Base-by-base conservation (phyloP, 2,888 invertebrate genomes). In the Orthosia gracilis region DNA sequence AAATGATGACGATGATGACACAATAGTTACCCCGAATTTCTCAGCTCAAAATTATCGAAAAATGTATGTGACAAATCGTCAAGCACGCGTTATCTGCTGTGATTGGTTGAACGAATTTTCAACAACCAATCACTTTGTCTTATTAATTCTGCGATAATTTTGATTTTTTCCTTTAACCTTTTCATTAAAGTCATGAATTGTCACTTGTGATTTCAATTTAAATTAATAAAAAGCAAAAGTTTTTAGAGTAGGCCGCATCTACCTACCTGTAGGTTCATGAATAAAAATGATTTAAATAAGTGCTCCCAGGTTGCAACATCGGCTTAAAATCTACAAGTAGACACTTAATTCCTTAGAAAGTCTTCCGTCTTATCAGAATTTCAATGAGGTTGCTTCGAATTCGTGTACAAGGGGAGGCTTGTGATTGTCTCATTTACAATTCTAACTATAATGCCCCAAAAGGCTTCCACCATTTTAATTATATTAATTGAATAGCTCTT, bases 371-470 rank as follows among this genome's bases (percentile, higher is more conserved):
- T 70, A 85, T 77, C 83, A 82, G 85, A 85, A 87, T 90, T 90
- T 87, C 87, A 89, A 90, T 87, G 86, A 90, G 80, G 80, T 75
- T 84, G 84, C 86, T 85, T 83, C 66, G 69, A 85, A 86, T 88
- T 87, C 76, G 73, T 82, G 68, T 89, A 88, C 89, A 86, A 86
- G 87, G 87, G 70, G 73, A 84, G 78, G 82, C 87, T 86, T 84
- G 82, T 84, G 84, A 81, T 81, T 89, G 86, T 88, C 83, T 82
- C 88, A 91, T 91, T 90, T 91, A 90, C 91, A 91, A 91, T 91
- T 91, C 91, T 88, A 91, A 91, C 86, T 87, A 89, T 83, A 80
- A 78, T 80, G 66, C 73, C 76, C 68, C 52, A 73, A 76, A 80
- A 84, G 76, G 82, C 73, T 84, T 80, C 74, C 69, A 78, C 78